Conservation (phyloP, 2,888 invertebrate species). For the Conomelus anceps region DNA sequence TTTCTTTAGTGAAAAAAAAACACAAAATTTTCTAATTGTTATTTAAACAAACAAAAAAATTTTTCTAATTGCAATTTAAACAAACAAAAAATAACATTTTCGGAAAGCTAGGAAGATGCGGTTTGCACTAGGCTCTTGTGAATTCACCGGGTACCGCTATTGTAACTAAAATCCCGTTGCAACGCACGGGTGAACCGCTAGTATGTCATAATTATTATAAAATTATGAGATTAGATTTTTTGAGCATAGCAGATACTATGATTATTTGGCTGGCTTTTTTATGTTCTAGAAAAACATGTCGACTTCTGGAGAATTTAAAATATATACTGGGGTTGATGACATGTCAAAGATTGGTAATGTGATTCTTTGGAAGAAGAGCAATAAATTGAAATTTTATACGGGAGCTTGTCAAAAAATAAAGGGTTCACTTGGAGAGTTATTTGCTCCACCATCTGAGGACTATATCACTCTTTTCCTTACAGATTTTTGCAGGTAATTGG, state of each 20-base stretch:
- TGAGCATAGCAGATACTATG: background rate
- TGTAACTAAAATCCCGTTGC: no score
- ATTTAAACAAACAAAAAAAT: no score
- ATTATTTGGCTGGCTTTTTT: background rate
- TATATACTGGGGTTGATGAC: constrained; percentile 63
- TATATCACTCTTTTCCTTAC: constrained; percentile 61
- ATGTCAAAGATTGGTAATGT: constrained; percentile 61
- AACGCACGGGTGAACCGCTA: no score
- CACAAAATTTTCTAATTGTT: no score
- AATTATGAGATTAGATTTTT: no score
- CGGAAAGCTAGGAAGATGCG: no score
- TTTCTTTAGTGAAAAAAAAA: no score
- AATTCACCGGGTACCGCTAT: no score
- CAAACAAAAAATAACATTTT: no score
- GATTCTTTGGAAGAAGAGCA: constrained; percentile 60
- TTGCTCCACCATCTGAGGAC: constrained; percentile 57
- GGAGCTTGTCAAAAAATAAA: constrained; percentile 59
- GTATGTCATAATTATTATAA: no score
- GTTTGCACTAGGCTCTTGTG: no score
- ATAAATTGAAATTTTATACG: constrained; percentile 50
- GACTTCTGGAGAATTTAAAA: constrained; percentile 61
- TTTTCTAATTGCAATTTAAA: no score
- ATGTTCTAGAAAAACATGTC: constrained; percentile 64
- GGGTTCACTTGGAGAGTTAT: constrained; percentile 74
- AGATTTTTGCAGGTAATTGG: constrained; percentile 68